phyloP scores from a whole-genome alignment of 2,797 vertebrate species.

The Periparus ater region DNA sequence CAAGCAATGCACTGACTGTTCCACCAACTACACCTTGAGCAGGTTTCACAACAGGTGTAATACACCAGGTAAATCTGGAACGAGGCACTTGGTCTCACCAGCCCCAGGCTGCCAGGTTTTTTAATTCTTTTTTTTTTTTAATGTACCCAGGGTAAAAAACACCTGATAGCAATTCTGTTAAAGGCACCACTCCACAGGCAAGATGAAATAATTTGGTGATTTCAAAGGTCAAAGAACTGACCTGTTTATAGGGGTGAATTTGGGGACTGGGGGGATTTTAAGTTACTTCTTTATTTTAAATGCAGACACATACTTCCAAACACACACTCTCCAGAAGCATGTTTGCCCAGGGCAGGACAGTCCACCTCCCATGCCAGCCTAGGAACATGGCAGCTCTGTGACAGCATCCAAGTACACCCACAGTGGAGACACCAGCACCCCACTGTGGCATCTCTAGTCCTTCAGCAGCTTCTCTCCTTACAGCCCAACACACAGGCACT shows the following conservation, averaged over 20 bases:
- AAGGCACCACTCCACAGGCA: background rate
- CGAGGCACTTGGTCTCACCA: background rate
- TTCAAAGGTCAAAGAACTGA: background rate
- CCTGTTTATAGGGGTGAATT: background rate
- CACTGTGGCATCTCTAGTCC: background rate
- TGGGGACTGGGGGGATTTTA: background rate
- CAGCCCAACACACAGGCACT: background rate
- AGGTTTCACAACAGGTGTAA: background rate
- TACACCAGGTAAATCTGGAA: background rate
- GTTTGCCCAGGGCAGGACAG: background rate
- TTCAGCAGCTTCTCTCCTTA: background rate
- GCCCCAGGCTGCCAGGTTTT: rapidly evolving
- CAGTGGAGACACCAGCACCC: background rate
- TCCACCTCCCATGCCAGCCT: background rate
- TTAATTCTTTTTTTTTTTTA: too few species aligned
- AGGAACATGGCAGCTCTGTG: background rate
- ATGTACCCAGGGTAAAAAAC: background rate
- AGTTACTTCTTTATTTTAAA: background rate
- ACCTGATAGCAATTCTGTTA: background rate
- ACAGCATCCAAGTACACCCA: background rate
- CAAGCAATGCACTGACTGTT: background rate
- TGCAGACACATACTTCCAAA: background rate
- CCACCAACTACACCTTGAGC: background rate
- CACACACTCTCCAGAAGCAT: background rate
- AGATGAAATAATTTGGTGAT: background rate